phyloP scores from a whole-genome alignment of 2,888 invertebrate species.

The Pristionchus arcanus region DNA sequence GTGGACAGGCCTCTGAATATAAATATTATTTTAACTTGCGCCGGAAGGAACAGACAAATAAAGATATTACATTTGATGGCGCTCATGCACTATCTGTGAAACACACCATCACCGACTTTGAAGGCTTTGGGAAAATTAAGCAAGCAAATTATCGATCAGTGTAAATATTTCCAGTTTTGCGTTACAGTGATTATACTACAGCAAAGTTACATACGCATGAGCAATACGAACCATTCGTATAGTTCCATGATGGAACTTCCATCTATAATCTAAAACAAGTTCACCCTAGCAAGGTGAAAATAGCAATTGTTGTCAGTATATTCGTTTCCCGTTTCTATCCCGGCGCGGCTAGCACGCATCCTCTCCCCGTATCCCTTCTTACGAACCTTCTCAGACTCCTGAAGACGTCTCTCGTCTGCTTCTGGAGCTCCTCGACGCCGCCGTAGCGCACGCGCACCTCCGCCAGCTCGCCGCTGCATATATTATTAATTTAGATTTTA shows the following conservation, averaged over 20 bases:
- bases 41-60: too few relatives aligned
- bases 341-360: background rate
- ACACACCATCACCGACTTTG: background rate
- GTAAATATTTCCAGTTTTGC: background rate
- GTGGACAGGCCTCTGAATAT: slow-evolving; percentile 9
- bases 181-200: background rate
- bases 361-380: background rate
- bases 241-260: too few relatives aligned
- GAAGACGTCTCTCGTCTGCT: slow-evolving; percentile 37
- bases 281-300: too few relatives aligned
- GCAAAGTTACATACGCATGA: too few relatives aligned
- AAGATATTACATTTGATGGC: too few relatives aligned
- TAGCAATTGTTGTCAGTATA: too few relatives aligned
- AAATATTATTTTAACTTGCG: too few relatives aligned
- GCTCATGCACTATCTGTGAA: too few relatives aligned
- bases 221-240: too few relatives aligned
- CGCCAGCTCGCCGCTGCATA: background rate
- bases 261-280: too few relatives aligned
- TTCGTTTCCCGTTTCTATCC: too few relatives aligned
- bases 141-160: background rate
- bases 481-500: background rate
- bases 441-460: slow-evolving; percentile 8
- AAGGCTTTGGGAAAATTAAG: background rate
- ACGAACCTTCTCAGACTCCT: slow-evolving; percentile 7
- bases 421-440: slow-evolving; percentile 25